Evolutionary conservation across 2,888 invertebrate species (phyloP).

Genomic region (Latrodectus elegans): DNA sequence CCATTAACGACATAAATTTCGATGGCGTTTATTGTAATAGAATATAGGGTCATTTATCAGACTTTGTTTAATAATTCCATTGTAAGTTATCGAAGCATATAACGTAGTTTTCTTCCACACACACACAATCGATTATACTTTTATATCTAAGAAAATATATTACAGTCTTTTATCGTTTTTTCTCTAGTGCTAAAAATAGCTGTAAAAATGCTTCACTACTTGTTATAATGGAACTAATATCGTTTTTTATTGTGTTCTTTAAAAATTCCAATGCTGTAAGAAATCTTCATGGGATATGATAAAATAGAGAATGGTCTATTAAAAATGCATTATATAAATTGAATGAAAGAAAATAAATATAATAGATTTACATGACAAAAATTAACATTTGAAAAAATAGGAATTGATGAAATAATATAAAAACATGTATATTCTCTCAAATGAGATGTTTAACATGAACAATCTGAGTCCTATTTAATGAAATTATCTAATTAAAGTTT

Average conservation of each 20-base stretch:
- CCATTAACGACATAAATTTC: conserved; percentile 34
- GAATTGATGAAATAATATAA: no score
- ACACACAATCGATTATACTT: conserved; percentile 24
- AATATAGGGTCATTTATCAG: conserved; percentile 35
- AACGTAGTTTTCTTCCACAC: background rate
- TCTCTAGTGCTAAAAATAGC: conserved; percentile 12
- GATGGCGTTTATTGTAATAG: conserved; percentile 19
- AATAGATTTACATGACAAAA: no score
- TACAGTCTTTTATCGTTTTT: conserved; percentile 21
- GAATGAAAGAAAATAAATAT: no score
- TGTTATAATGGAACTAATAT: background rate
- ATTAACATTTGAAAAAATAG: no score
- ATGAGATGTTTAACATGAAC: no score
- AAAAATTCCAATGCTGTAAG: background rate
- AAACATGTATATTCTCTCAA: no score
- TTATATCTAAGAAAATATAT: conserved; percentile 26
- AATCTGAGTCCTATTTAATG: no score
- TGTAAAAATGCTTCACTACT: conserved; percentile 13
- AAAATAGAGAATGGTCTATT: no score
- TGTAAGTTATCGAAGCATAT: conserved; percentile 29
- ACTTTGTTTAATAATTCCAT: conserved; percentile 31
- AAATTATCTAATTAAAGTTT: no score
- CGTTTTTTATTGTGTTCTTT: background rate
- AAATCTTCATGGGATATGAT: no score
- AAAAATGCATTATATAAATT: no score